Evolutionary conservation across 1,140 invertebrate genomes (phyloP), one percentile per base, ranked within the genome.

Genomic region (Wiebesia pumilae): DNA sequence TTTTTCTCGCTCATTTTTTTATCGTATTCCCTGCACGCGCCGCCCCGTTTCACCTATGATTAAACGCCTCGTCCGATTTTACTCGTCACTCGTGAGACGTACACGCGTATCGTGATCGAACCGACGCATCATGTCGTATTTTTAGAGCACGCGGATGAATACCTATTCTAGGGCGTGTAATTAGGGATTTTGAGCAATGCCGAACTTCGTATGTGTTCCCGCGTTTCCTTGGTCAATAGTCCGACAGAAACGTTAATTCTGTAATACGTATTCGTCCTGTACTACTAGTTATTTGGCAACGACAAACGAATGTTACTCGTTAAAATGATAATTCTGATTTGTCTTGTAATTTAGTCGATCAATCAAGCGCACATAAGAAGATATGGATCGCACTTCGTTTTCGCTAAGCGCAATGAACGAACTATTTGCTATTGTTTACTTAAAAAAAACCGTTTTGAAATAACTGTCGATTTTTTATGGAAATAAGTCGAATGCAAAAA

Each of bases 51-150:
- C 40, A 82, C 62, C 80, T 67, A 82, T 35, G 81, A 83, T 75
- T 83, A 83, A 40, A 10, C 67, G 62, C 43, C 30, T 67, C 69
- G 62, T 83, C 47, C 67, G 67, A 47, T 83, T 35, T 75, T 82
- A 30, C 80, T 38, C 54, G 21, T 65, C 27, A 30, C 38, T n/a
- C 14, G n/a, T 47, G 14, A 77, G 12, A 77, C 14, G 43, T 43
- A 51, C 16, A 38, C 16, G 14, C 10, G 12, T 69, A 30, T 14
- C 58, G 27, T 24, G 3, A 21, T 27, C 58, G 24, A 62, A 14
- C 21, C 1, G 6, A 71, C 30, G n/a, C 30, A 69, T 69, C 67
- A 35, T 14, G 67, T 35, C 14, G 30, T 69, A 69, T 69, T 69
- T 69, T 69, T 69, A 69, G 67, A 69, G 67, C 27, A 14, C 67